phyloP scores from a whole-genome alignment of 2,113 vertebrate species.

The Nibea albiflora region DNA sequence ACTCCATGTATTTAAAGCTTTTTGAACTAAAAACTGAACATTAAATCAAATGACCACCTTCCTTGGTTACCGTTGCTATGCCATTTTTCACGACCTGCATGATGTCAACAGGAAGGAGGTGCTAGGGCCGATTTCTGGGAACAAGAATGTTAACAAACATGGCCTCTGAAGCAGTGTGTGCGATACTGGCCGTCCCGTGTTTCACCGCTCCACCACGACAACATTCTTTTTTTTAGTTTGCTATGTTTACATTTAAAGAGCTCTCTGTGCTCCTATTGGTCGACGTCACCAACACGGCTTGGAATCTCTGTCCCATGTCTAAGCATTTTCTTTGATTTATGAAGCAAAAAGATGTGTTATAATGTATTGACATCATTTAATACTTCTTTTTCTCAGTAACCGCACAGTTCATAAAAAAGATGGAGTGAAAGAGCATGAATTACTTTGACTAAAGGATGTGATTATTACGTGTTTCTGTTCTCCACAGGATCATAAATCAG shows the following conservation, averaged over 20 bases:
- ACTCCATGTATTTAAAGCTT: background rate
- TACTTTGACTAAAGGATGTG: background rate
- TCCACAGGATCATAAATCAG: background rate
- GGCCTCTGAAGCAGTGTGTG: background rate
- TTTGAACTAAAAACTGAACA: background rate
- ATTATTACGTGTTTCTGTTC: background rate
- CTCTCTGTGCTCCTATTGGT: too few species aligned
- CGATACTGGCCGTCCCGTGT: too few species aligned
- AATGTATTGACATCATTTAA: too few species aligned
- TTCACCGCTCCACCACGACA: too few species aligned
- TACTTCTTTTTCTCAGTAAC: too few species aligned
- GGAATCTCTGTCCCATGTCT: too few species aligned
- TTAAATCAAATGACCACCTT: background rate
- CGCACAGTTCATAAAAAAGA: background rate
- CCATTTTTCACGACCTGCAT: background rate
- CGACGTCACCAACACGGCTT: too few species aligned
- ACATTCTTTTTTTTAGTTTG: too few species aligned
- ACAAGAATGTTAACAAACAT: background rate
- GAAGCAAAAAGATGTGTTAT: too few species aligned
- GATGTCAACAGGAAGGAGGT: background rate
- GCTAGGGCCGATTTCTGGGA: background rate
- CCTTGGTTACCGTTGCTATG: slow-evolving; percentile 2
- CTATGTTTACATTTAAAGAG: too few species aligned
- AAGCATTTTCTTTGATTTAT: too few species aligned
- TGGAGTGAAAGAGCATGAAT: background rate